Evolutionary conservation across 1,140 invertebrate genomes (phyloP).

Genomic region (Diuraphis noxia): DNA sequence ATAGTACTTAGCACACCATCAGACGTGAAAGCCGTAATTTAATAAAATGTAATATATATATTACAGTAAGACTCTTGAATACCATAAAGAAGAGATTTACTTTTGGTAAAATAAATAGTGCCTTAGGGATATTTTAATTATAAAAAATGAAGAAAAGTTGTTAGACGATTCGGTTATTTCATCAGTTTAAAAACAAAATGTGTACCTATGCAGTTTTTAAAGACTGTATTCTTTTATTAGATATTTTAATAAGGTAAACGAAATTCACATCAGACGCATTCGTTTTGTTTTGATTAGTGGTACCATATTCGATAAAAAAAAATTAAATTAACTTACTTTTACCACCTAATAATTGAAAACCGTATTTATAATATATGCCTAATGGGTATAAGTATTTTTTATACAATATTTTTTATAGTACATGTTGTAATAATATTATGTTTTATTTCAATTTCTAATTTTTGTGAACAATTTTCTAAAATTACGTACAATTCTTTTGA

Average conservation of each 20-base stretch:
- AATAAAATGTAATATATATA: neutral
- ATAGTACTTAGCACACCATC: neutral
- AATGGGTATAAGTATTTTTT: neutral
- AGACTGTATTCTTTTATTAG: neutral
- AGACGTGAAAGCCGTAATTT: neutral
- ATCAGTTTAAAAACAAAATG: neutral
- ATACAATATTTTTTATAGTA: neutral
- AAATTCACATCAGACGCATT: neutral
- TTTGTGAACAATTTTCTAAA: neutral
- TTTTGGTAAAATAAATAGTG: neutral
- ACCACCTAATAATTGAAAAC: neutral
- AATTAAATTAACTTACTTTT: neutral
- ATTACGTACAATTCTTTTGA: neutral
- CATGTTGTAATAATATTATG: neutral
- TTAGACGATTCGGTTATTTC: neutral
- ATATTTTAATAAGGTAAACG: neutral
- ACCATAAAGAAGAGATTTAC: neutral
- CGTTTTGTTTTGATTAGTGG: neutral
- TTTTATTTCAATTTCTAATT: neutral
- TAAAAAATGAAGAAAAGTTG: neutral
- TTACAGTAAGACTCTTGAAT: neutral
- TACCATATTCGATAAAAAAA: neutral
- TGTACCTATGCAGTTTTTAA: neutral
- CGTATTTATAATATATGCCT: neutral
- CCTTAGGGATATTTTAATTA: neutral